Evolutionary conservation across 2,888 invertebrate genomes (phyloP).

Genomic region (Dolichomitus sp.): DNA sequence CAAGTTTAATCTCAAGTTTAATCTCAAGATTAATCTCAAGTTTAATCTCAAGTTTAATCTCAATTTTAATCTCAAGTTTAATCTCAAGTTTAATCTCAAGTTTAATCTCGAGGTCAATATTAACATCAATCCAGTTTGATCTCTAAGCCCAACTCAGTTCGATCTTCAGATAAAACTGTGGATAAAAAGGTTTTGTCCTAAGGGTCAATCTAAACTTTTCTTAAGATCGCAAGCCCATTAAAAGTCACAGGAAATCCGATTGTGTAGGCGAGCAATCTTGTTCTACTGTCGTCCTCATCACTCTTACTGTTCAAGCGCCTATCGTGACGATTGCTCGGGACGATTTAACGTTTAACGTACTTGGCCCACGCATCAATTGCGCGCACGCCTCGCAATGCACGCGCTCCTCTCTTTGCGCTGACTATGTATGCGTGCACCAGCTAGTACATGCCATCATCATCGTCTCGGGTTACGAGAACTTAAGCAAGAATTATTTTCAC

Average conservation of each 20-base stretch:
- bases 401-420: slow-evolving; percentile 20
- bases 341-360: slow-evolving; percentile 79
- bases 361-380: slow-evolving; percentile 76
- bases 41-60: too few species aligned
- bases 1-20: too few species aligned
- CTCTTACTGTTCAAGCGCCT: slow-evolving; percentile 60
- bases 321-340: slow-evolving; percentile 75
- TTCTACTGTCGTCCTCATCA: slow-evolving; percentile 54
- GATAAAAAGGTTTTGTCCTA: not conserved
- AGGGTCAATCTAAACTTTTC: not conserved
- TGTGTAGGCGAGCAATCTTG: slow-evolving; percentile 76
- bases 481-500: slow-evolving; percentile 61
- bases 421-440: slow-evolving; percentile 10
- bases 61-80: too few species aligned
- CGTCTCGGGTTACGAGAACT: slow-evolving; percentile 63
- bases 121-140: too few species aligned
- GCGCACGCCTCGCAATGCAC: slow-evolving; percentile 60
- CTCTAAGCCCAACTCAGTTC: too few species aligned
- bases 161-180: too few species aligned
- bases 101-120: too few species aligned
- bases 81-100: too few species aligned
- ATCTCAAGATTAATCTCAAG: too few species aligned
- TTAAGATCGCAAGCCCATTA: slow-evolving; percentile 26
- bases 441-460: slow-evolving; percentile 49
- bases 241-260: slow-evolving; percentile 73